Evolutionary conservation across 2,888 invertebrate species (phyloP).

Genomic region (Carpatolechia fugitivella): DNA sequence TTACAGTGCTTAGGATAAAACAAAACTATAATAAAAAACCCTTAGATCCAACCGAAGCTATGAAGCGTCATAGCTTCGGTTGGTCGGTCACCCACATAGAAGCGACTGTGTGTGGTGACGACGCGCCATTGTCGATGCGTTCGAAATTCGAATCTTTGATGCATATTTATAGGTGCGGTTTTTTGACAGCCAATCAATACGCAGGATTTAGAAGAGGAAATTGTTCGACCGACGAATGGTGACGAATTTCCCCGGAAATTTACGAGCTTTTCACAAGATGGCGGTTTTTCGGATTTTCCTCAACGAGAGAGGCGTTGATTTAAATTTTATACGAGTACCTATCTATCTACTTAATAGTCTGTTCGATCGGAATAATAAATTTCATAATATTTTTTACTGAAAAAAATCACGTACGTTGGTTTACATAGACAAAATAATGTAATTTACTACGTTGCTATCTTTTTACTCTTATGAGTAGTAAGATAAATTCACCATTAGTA

Average conservation of each 20-base stretch:
- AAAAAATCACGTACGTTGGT: too few relatives aligned
- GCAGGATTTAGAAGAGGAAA: conserved; percentile 2
- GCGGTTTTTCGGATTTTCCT: not conserved
- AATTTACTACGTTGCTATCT: too few relatives aligned
- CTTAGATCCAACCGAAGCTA: too few relatives aligned
- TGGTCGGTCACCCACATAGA: too few relatives aligned
- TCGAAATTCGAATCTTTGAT: conserved; percentile 17
- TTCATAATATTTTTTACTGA: too few relatives aligned
- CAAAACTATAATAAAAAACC: too few relatives aligned
- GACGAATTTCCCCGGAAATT: conserved; percentile 3
- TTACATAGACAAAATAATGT: too few relatives aligned
- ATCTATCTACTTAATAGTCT: not conserved
- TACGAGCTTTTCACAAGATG: not conserved
- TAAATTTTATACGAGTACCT: not conserved
- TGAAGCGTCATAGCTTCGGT: too few relatives aligned
- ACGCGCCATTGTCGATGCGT: conserved; percentile 31
- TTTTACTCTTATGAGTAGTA: too few relatives aligned
- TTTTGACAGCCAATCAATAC: conserved; percentile 6
- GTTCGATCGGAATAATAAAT: not conserved
- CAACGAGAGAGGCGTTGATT: not conserved
- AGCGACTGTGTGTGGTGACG: conserved; percentile 18
- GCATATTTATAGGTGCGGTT: conserved; percentile 3
- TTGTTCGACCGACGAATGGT: not conserved
- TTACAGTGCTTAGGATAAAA: too few relatives aligned
- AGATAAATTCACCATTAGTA: too few relatives aligned